phyloP scores from a whole-genome alignment of 2,888 invertebrate species.

The Lysandra coridon region DNA sequence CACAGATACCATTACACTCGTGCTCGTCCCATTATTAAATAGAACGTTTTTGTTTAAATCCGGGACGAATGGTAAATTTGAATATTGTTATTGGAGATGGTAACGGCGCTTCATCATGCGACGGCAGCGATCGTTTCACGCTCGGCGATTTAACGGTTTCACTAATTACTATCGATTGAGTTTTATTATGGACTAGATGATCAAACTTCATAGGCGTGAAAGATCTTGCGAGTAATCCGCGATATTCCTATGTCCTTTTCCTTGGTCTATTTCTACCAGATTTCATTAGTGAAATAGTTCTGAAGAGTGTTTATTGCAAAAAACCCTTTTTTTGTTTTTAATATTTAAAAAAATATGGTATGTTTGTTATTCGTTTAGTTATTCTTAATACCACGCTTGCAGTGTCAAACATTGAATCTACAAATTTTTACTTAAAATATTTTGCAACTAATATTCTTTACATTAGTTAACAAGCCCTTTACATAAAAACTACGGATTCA shows the following conservation, averaged over 20 bases:
- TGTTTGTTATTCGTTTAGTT: too few species aligned
- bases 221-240: too few species aligned
- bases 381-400: too few species aligned
- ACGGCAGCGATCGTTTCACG: slow-evolving; percentile 73
- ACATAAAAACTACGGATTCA: background rate
- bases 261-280: too few species aligned
- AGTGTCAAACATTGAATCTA: too few species aligned
- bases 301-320: too few species aligned
- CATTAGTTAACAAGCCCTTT: background rate
- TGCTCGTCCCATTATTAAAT: slow-evolving; percentile 73
- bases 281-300: too few species aligned
- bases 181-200: background rate
- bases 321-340: too few species aligned
- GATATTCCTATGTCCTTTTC: too few species aligned
- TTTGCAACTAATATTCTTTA: background rate
- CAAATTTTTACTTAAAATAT: too few species aligned
- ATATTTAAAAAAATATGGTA: too few species aligned
- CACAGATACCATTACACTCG: slow-evolving; percentile 52
- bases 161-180: slow-evolving; percentile 21
- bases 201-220: background rate
- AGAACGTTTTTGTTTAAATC: slow-evolving; percentile 79
- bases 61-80: slow-evolving; percentile 75
- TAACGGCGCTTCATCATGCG: slow-evolving; percentile 69
- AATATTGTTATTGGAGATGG: slow-evolving; percentile 72
- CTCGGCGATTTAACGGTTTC: slow-evolving; percentile 39